Evolutionary conservation across 2,797 vertebrate species (phyloP), one percentile per base, ranked within the genome.

Genomic region (Chaunax sp.): DNA sequence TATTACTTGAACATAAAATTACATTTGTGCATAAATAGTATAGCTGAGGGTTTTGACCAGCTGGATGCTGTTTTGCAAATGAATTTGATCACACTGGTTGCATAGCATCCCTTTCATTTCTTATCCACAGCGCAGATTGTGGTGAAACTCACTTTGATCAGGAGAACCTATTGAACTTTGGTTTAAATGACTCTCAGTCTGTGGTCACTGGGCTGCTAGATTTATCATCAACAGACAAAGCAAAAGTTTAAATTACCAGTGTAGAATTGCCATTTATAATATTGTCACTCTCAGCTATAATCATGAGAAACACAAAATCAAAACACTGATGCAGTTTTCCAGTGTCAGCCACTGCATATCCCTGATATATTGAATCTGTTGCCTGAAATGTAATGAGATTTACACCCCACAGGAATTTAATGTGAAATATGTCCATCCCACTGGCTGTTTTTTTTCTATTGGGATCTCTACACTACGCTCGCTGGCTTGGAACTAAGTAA

Each of bases 351-450:
- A n/a, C 62, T 65, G 30, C 64, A 79, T 44, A 58, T 79, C 72
- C 40, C 50, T 43, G 35, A 72, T 52, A 28, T 68, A 77, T 82
- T 66, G 41, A 52, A 80, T 83, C 64, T 72, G 23, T 16, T 50
- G 57, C 22, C 19, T 78, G 60, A 68, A 72, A 75, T 63, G 58
- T 79, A 84, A 85, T 80, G 75, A 38, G 40, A 84, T 74, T 75
- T 72, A 50, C 54, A 46, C 20, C 60, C 66, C 47, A 66, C 37
- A 64, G 55, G 53, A 79, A 56, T 82, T 14, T 60, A 47, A 75
- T 78, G 46, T 81, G 69, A 73, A 84, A 72, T 78, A 77, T 77
- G 58, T 77, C 69, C 69, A 47, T 77, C 57, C 74, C 38, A 67
- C 54, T 60, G 62, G 60, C 51, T 72, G 60, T 44, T 72, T 67